Evolutionary conservation across 2,888 invertebrate species (phyloP), one percentile per base, ranked within the genome.

Genomic region (Choristoneura rosaceana): DNA sequence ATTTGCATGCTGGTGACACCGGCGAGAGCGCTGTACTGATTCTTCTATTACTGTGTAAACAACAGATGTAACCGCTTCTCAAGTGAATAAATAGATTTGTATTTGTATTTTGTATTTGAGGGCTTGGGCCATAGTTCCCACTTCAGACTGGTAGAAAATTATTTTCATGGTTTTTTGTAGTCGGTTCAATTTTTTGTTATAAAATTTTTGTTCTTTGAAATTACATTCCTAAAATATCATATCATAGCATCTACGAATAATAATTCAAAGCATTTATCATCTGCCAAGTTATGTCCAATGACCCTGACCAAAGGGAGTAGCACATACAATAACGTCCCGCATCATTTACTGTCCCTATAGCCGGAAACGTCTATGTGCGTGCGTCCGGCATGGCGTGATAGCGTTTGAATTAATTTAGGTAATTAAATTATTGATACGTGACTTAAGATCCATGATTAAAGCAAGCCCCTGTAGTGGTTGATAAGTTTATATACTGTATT

Each of bases 251-350:
- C 25, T 25, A 25, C 25, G 25, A 25, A 25, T 25, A 25, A 25
- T 25, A 25, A 25, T 25, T 25, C 25, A 25, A 2, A 5, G 14
- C 5, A n/a, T 43, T n/a, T 52, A 17, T 17, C 52, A 5, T 4
- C 15, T 52, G 9, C 73, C 77, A 71, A 76, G 71, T 79, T 76
- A 78, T 85, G 89, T 87, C 81, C 90, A 87, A 85, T 87, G 90
- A 87, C 87, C 89, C 82, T 79, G 80, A 79, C 80, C 41, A 61
- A 5, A 81, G 71, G 75, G 68, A 86, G 43, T 14, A 85, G 84
- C 84, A 80, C 74, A 79, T 81, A 91, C 92, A 90, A 91, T 90
- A 77, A 76, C 82, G 89, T 86, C 85, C 84, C 90, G 90, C 84
- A 88, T 87, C 90, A 92, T 90, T 91, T 88, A 84, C 80, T 83